Conservation (phyloP, 2,888 invertebrate genomes). For the Hyposoter dolosus region DNA sequence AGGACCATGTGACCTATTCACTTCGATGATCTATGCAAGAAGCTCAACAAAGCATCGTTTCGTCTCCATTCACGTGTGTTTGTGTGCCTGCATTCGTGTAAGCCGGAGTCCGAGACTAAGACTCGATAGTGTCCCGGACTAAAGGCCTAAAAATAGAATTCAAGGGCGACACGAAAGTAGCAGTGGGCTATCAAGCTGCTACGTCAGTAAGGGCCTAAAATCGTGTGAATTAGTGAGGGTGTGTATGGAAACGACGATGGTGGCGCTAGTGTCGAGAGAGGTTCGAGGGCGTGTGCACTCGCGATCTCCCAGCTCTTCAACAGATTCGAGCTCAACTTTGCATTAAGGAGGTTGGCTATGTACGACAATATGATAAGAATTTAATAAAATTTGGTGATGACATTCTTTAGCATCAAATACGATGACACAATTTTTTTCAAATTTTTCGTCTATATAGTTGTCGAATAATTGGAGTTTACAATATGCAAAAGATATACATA, state of each 20-base stretch:
- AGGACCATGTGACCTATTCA: constrained; percentile 1
- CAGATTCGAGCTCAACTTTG: not conserved
- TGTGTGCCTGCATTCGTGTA: constrained; percentile 15
- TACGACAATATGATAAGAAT: too few species aligned
- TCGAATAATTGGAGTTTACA: too few species aligned
- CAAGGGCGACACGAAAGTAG: constrained; percentile 75
- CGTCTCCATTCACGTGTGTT: not conserved
- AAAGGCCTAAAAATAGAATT: constrained; percentile 78
- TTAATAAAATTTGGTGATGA: too few species aligned
- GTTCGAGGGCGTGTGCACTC: constrained; percentile 62
- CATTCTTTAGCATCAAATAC: too few species aligned
- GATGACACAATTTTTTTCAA: too few species aligned
- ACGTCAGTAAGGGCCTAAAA: constrained; percentile 74
- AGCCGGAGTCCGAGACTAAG: constrained; percentile 21
- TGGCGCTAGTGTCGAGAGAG: constrained; percentile 75
- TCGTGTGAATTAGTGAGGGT: constrained; percentile 51
- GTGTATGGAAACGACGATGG: constrained; percentile 66
- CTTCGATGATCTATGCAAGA: not conserved
- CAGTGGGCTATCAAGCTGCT: constrained; percentile 68
- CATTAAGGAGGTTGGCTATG: too few species aligned
- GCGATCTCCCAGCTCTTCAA: not conserved
- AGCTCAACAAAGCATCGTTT: constrained; percentile 10
- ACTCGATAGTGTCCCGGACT: constrained; percentile 13
- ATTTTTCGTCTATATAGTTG: too few species aligned
- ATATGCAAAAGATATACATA: too few species aligned